Evolutionary conservation across 2,797 vertebrate genomes (phyloP).

Genomic region (Cephalopachus bancanus): DNA sequence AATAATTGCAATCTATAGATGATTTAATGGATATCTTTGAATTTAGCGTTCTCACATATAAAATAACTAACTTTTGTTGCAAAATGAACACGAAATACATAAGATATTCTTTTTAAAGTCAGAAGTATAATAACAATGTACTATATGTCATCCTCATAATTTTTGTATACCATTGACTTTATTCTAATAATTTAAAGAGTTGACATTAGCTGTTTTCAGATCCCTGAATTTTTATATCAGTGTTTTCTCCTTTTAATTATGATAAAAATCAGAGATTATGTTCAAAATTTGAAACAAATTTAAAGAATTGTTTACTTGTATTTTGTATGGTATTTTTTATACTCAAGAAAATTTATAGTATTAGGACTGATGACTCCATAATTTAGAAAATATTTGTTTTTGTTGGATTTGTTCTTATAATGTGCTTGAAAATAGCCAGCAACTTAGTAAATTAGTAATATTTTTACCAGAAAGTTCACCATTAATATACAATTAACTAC

Average conservation of each 20-base stretch:
- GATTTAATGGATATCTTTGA: not conserved
- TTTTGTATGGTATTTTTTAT: slow-evolving; percentile 2
- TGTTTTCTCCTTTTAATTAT: not conserved
- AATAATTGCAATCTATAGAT: not conserved
- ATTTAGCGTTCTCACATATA: not conserved
- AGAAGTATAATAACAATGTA: not conserved
- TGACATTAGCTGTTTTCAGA: not conserved
- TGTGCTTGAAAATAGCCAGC: not conserved
- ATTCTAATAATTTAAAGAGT: not conserved
- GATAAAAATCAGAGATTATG: not conserved
- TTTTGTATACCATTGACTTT: not conserved
- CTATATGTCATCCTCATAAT: not conserved
- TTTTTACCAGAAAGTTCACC: not conserved
- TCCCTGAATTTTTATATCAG: not conserved
- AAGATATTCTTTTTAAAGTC: not conserved
- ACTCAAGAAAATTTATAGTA: not conserved
- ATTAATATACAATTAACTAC: not conserved
- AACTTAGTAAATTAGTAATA: not conserved
- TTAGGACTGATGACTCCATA: not conserved
- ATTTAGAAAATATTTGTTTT: slow-evolving; percentile 29
- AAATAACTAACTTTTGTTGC: not conserved
- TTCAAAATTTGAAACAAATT: not conserved
- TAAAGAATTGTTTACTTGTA: not conserved
- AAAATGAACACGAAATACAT: not conserved
- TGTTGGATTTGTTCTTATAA: not conserved